Evolutionary conservation across 1,140 invertebrate genomes (phyloP).

Genomic region (Mycetomoellerius zeteki): DNA sequence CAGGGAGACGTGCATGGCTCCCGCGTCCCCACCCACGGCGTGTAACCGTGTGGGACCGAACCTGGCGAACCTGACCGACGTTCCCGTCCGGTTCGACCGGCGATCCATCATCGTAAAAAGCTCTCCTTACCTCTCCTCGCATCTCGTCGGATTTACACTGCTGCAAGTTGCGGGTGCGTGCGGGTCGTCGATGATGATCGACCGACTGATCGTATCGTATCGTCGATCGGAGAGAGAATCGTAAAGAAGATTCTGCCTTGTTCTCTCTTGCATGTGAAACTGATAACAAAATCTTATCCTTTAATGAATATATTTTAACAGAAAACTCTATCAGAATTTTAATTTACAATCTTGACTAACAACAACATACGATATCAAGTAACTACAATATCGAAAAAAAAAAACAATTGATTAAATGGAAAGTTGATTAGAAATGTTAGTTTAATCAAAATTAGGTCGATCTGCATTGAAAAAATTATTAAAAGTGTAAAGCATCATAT

Average conservation of each 20-base stretch:
- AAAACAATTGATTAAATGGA: not conserved
- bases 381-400: not conserved
- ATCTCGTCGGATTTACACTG: conserved; percentile 46
- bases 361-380: too few species aligned
- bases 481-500: not conserved
- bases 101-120: conserved; percentile 80
- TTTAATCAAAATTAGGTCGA: not conserved
- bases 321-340: not conserved
- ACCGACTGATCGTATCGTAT: conserved; percentile 63
- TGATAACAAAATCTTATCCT: conserved; percentile 10
- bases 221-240: conserved; percentile 45
- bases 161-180: conserved; percentile 60
- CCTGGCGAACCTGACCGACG: conserved; percentile 64
- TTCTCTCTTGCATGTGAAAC: conserved; percentile 37
- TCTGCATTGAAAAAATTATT: not conserved
- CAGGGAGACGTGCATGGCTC: conserved; percentile 60
- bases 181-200: conserved; percentile 68
- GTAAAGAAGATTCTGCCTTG: conserved; percentile 52
- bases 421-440: not conserved
- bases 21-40: conserved; percentile 54
- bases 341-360: not conserved
- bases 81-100: conserved; percentile 72
- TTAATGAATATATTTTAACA: not conserved
- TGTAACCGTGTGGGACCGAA: conserved; percentile 51
- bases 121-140: conserved; percentile 51